A percentile compares a stretch with the other conserved stretches of the same genome.
phyloP scores from a whole-genome alignment of 92 coral and sea anemone species.

The Phenganax subtilis region DNA sequence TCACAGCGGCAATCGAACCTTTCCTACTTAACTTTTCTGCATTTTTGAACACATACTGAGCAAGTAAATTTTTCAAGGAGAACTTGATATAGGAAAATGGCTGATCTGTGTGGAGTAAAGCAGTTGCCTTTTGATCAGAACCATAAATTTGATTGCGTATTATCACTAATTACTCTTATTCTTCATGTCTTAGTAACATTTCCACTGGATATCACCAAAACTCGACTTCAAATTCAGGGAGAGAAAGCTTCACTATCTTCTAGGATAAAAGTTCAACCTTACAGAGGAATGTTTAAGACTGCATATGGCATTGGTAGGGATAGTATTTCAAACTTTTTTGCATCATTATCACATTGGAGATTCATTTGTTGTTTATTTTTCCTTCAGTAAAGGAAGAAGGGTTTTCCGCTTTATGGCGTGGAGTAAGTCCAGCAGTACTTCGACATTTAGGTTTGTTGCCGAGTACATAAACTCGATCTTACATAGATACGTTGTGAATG shows the following conservation, averaged over 20 bases:
- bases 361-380: background rate
- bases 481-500: too few relatives aligned
- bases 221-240: slow-evolving; percentile 94
- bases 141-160: too few relatives aligned
- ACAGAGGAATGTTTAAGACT: slow-evolving; percentile 96
- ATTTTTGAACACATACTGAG: too few relatives aligned
- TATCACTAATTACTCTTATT: background rate
- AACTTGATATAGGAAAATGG: too few relatives aligned
- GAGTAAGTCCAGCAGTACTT: slow-evolving; percentile 84
- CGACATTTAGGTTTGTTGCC: slow-evolving; percentile 73
- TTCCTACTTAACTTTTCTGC: too few relatives aligned
- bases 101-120: too few relatives aligned
- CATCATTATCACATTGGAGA: background rate
- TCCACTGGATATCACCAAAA: slow-evolving; percentile 93
- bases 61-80: too few relatives aligned
- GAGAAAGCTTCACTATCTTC: slow-evolving; percentile 77
- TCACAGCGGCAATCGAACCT: too few relatives aligned
- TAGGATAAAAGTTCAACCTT: slow-evolving; percentile 55
- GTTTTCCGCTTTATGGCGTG: slow-evolving; percentile 75
- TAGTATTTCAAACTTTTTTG: too few relatives aligned
- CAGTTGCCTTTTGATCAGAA: too few relatives aligned
- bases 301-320: slow-evolving; percentile 82
- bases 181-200: slow-evolving; percentile 58
- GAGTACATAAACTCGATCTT: too few relatives aligned
- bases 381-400: slow-evolving; percentile 85